Evolutionary conservation across 1,140 invertebrate species (phyloP).

Genomic region (Anthonomus grandis): DNA sequence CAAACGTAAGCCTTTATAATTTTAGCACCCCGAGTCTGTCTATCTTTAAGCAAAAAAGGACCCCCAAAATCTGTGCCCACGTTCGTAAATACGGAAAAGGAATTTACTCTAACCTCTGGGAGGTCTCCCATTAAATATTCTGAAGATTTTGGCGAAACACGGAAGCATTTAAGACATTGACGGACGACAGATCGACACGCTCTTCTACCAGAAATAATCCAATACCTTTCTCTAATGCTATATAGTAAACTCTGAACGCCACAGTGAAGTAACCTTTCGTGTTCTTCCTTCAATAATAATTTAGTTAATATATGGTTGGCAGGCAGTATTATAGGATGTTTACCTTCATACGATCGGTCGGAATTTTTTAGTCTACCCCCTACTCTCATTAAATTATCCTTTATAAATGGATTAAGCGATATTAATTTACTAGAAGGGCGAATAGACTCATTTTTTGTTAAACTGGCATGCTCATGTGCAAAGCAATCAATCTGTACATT

Average conservation of each 20-base stretch:
- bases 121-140: constrained; percentile 18
- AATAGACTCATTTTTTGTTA: too few species aligned
- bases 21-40: constrained; percentile 8
- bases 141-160: constrained; percentile 19
- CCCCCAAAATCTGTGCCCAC: constrained; percentile 13
- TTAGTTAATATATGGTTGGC: constrained; percentile 19
- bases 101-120: constrained; percentile 12
- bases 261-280: constrained; percentile 32
- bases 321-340: constrained; percentile 30
- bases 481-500: neutral
- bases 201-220: constrained; percentile 25
- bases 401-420: constrained; percentile 25
- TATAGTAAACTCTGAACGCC: constrained; percentile 32
- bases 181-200: neutral
- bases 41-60: constrained; percentile 14
- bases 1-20: constrained; percentile 22
- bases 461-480: neutral
- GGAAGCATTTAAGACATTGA: constrained; percentile 11
- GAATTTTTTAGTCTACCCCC: constrained; percentile 33
- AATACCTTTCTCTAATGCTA: constrained; percentile 26
- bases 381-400: constrained; percentile 33
- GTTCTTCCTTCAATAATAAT: constrained; percentile 27
- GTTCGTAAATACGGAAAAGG: constrained; percentile 32
- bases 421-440: constrained; percentile 14
- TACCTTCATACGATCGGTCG: constrained; percentile 16